Evolutionary conservation across 2,888 invertebrate species (phyloP).

Genomic region (Phanerotoma sp.): DNA sequence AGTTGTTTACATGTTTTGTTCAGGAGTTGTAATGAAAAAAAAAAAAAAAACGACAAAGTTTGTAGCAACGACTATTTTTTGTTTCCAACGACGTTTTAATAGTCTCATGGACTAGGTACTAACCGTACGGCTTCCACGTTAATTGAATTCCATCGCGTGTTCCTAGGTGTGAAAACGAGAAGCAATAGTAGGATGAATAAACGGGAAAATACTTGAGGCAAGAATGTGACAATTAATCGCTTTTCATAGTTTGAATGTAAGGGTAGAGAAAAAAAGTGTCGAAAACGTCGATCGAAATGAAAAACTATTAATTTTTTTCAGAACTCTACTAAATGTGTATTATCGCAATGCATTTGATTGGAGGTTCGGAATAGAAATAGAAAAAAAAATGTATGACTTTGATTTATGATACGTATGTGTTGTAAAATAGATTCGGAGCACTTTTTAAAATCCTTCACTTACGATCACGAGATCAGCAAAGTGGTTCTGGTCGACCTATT

Average conservation of each 20-base stretch:
- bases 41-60: background rate
- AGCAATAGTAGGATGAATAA: background rate
- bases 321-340: background rate
- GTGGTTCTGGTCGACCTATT: too few species aligned
- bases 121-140: conserved; percentile 20
- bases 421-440: too few species aligned
- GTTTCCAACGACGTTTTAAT: conserved; percentile 15
- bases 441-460: too few species aligned
- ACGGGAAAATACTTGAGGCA: background rate
- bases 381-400: too few species aligned
- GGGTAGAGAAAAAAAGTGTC: background rate
- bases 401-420: too few species aligned
- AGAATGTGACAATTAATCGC: conserved; percentile 8
- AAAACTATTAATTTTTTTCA: background rate
- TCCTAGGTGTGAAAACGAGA: conserved; percentile 5
- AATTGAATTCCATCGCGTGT: conserved; percentile 25
- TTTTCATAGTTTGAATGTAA: background rate
- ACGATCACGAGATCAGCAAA: too few species aligned
- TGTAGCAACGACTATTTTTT: conserved; percentile 1
- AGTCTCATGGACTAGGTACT: conserved; percentile 9
- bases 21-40: background rate
- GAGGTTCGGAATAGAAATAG: too few species aligned
- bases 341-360: background rate
- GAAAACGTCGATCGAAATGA: too few species aligned
- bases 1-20: background rate